Conservation (phyloP, 2,113 vertebrate genomes). For the Puffinus mauretanicus region DNA sequence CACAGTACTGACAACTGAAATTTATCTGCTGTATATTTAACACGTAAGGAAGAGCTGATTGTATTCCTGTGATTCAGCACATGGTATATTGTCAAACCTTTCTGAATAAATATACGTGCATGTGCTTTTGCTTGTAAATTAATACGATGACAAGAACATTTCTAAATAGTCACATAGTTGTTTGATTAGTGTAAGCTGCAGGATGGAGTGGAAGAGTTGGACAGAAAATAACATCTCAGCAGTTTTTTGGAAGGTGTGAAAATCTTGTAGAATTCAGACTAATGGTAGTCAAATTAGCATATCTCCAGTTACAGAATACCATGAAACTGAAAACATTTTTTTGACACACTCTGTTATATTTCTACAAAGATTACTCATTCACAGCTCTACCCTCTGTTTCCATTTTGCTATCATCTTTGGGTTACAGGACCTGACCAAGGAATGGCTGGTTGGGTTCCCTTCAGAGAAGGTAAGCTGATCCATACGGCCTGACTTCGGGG, state of each 20-base stretch:
- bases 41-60: not conserved
- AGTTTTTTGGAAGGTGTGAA: not conserved
- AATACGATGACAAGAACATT: not conserved
- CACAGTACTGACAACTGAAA: not conserved
- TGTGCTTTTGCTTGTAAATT: not conserved
- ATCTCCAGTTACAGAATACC: not conserved
- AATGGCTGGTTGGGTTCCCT: not conserved
- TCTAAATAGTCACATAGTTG: not conserved
- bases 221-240: not conserved
- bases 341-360: not conserved
- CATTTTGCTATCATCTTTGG: not conserved
- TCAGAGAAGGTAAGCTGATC: not conserved
- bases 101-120: not conserved
- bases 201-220: not conserved
- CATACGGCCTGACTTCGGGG: accelerated
- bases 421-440: not conserved
- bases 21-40: not conserved
- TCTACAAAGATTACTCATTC: not conserved
- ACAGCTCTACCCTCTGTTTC: not conserved
- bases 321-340: not conserved
- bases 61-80: not conserved
- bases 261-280: not conserved
- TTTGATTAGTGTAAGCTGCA: not conserved
- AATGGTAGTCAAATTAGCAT: not conserved
- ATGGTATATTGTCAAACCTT: not conserved